Base-by-base conservation (phyloP, 2,797 vertebrate genomes). In the Coreius guichenoti region DNA sequence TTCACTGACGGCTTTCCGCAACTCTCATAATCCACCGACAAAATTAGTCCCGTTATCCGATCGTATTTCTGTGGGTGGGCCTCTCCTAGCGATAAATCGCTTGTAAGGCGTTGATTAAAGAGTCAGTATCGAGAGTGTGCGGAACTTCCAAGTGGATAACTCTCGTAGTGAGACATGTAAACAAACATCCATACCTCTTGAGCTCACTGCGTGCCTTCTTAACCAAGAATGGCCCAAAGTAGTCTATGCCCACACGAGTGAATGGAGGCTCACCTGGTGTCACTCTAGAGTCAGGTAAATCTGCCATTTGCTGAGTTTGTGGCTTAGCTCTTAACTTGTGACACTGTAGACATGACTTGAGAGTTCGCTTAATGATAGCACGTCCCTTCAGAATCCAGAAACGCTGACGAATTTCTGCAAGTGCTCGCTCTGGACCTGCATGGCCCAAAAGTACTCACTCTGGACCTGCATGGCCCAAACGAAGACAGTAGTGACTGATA, bases 31-130 rank as follows among this genome's bases (percentile, higher is more conserved):
- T 6, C n/a, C 58, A 54, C 68, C 39, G 0, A 81, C 21, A 2
- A 84, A 86, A 76, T 86, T 76, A 1, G 70, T 67, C 45, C 80
- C 26, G 3, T 85, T 86, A 69, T 86, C 72, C 1, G 70, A 81
- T 1, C 47, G 6, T 81, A 83, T 74, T n/a, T 45, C 8, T 3
- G 17, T 12, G n/a, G 54, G 56, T 83, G 81, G 26, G 56, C 81
- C 70, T 31, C 81, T 45, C 16, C 56, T 43, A 47, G 70, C 39
- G 8, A 83, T 83, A 8, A 83, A 83, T 11, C 7, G 19, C n/a
- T 21, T 58, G 33, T 8, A 82, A 43, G 23, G 80, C 45, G 5
- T 70, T 81, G 8, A 81, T 70, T 2, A 82, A 72, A 39, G 33
- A 82, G 8, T 82, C 33, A n/a, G 80, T 82, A 56, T 82, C 51